Base-by-base conservation (phyloP, 1,140 invertebrate species). In the Hylaeus volcanicus region DNA sequence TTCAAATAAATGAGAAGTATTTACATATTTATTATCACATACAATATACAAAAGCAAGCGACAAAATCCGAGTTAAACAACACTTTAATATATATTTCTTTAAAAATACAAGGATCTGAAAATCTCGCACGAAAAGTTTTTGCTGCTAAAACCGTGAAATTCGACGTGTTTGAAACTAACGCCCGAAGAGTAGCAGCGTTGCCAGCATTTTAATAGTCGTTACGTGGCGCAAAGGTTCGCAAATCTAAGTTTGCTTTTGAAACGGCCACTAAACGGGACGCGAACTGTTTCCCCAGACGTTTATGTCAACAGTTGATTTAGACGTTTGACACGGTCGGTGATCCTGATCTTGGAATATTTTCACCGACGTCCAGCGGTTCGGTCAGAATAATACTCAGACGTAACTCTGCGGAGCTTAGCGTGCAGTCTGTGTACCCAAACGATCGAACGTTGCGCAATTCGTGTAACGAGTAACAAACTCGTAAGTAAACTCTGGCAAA, bases 381-480 rank as follows among this genome's bases (percentile, higher is more conserved):
- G n/a, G 75, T 64, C 55, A 45, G 53, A 58, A 73, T 55, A 72
- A 79, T 39, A 73, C n/a, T 9, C 12, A 3, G 51, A 56, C 60
- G 76, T 55, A 79, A 79, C 48, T 79, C 56, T 4, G 39, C 51
- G 12, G 60, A 26, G 60, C 14, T 79, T 64, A 63, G 64, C 48
- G 69, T 5, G 11, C 37, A 43, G 9, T 51, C 48, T 79, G 69
- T 79, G 60, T 79, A 73, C 70, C 60, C 12, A 79, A 79, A 73
- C 64, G 76, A 79, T 79, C 76, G 70, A 64, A 55, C 70, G 70
- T 5, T 53, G 70, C 6, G 70, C 69, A 79, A 79, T 79, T 79
- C 71, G 69, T 79, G 48, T 63, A 79, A 79, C 76, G 69, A 65
- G 70, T 48, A 65, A 73, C 76, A 79, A 79, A 79, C 69, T 79